phyloP scores from a whole-genome alignment of 1,140 invertebrate genomes.

The Dufourea novaeangliae region DNA sequence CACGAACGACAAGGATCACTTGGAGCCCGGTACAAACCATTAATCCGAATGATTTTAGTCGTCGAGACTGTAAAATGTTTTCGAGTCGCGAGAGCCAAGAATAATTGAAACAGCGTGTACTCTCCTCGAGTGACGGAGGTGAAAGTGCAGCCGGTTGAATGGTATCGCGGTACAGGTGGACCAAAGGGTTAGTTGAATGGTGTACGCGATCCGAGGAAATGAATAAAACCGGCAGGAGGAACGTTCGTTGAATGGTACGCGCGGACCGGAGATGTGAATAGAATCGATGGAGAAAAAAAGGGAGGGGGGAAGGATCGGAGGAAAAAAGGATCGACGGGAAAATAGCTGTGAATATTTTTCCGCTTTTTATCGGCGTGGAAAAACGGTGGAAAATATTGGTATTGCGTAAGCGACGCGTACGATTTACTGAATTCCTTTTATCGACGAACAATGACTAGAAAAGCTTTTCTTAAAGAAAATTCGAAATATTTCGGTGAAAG shows the following conservation, averaged over 20 bases:
- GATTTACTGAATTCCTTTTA: neutral
- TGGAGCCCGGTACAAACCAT: neutral
- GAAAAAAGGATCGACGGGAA: constrained; percentile 9
- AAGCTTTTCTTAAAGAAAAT: neutral
- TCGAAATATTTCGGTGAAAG: neutral
- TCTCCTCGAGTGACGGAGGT: neutral
- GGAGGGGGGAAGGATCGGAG: neutral
- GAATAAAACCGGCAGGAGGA: constrained; percentile 15
- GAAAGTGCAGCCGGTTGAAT: constrained; percentile 19
- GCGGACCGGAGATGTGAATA: constrained; percentile 2
- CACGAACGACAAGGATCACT: neutral
- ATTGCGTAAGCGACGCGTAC: neutral
- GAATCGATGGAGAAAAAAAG: neutral
- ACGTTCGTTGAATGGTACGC: constrained; percentile 7
- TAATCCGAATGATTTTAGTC: neutral
- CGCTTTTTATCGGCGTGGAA: neutral
- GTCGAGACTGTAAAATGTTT: neutral
- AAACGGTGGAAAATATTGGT: neutral
- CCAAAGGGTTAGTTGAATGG: constrained; percentile 9
- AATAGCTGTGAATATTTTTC: neutral
- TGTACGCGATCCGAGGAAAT: neutral
- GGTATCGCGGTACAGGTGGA: neutral
- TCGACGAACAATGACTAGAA: neutral
- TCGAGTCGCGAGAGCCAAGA: neutral
- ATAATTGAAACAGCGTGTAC: constrained; percentile 1